Evolutionary conservation across 1,140 invertebrate species (phyloP), one percentile per base, ranked within the genome.

Genomic region (Holcopasites calliopsidis): DNA sequence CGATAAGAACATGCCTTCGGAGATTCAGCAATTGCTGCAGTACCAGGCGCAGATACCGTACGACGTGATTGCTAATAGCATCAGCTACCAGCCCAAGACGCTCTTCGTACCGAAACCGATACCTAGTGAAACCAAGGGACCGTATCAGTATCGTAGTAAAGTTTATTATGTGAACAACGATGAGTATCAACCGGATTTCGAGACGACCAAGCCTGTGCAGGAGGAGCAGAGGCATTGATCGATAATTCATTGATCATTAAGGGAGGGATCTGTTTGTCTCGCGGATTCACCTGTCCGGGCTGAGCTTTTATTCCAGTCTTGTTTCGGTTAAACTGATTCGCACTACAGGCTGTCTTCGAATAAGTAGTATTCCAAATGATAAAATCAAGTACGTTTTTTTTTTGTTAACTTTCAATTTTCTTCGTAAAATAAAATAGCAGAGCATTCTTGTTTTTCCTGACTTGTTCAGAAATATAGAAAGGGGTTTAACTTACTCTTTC

Each of bases 11-110:
- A 90, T 91, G 89, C 90, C 91, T 2, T 50, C 33, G 4, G 87
- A 85, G 42, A 86, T 92, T 11, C 88, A 89, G 42, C 84, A 89
- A 31, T 55, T 92, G n/a, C 28, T 92, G 3, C 83, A 88, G 2
- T 88, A 85, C 40, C 91, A 92, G 31, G 86, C 90, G 0, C 88
- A 89, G 60, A 86, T 88, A 16, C 91, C 91, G 0, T 92, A 92
- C 44, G 87, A 91, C 50, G 90, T 91, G 0, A 90, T 90, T 3
- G 90, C 91, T 0, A 90, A 92, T 76, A 78, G 85, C 7, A 92
- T 92, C 23, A 11, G 65, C 2, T 90, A 89, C 55, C 85, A 86
- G 16, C 89, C 90, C 1, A 90, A 90, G 61, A 81, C 72, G 0
- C 23, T 88, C 10, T 92, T 92, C 50, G 75, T 91, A 3, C 90